phyloP scores from a whole-genome alignment of 2,113 vertebrate species.

The Cryptoleucopteryx plumbea region DNA sequence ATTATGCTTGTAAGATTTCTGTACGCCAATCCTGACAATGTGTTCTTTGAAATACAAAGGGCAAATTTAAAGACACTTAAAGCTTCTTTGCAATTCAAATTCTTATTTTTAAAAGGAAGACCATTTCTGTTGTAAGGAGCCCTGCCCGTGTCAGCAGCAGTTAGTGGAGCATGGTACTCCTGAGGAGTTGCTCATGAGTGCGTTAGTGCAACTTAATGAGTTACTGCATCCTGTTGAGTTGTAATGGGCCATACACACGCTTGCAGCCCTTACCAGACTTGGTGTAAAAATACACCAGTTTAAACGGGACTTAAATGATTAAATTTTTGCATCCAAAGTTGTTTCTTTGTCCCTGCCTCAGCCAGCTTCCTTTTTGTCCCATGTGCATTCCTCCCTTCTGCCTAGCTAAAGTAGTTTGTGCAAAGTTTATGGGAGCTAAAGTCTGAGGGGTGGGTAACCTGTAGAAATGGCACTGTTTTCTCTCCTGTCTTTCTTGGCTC shows the following conservation, averaged over 20 bases:
- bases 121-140: neutral
- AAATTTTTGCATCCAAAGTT: neutral
- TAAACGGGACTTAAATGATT: neutral
- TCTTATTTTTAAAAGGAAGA: neutral
- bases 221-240: neutral
- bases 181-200: neutral
- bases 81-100: neutral
- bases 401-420: neutral
- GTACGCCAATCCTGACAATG: neutral
- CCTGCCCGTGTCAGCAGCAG: neutral
- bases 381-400: neutral
- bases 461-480: neutral
- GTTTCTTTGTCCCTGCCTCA: neutral
- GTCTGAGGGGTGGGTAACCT: neutral
- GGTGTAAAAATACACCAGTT: neutral
- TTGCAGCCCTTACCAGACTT: neutral
- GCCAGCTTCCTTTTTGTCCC: neutral
- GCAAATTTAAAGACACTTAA: neutral
- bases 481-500: neutral
- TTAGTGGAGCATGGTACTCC: neutral
- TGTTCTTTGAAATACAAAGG: neutral
- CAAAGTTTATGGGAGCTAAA: neutral
- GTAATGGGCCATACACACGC: neutral
- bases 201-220: neutral
- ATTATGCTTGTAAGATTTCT: neutral